A percentile compares a stretch with the other conserved stretches of the same genome.
Evolutionary conservation across 1,140 invertebrate species (phyloP).

Genomic region (Papilio aristodemus): DNA sequence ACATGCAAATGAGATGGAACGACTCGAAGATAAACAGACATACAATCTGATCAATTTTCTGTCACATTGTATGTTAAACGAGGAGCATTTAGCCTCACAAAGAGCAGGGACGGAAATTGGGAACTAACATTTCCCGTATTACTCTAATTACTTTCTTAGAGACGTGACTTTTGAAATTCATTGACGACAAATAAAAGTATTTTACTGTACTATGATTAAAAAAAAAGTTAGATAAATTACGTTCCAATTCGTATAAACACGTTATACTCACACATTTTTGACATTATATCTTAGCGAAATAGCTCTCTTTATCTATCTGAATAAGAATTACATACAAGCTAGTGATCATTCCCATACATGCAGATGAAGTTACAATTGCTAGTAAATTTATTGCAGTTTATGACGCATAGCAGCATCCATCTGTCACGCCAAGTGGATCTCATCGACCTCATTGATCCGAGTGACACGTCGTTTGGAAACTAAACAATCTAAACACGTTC

Average conservation of each 20-base stretch:
- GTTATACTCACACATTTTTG: no score
- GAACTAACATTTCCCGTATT: constrained; percentile 30
- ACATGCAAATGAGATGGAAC: constrained; percentile 41
- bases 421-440: not conserved
- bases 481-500: constrained; percentile 9
- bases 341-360: no score
- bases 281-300: no score
- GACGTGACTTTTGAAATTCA: constrained; percentile 14
- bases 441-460: not conserved
- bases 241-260: no score
- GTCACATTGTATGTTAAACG: constrained; percentile 45
- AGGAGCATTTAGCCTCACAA: constrained; percentile 36
- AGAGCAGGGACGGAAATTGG: constrained; percentile 40
- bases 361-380: not conserved
- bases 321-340: no score
- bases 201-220: no score
- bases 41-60: constrained; percentile 38
- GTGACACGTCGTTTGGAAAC: not conserved
- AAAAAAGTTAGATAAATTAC: no score
- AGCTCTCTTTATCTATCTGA: no score
- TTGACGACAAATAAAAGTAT: not conserved
- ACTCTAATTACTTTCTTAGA: constrained; percentile 5
- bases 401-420: not conserved
- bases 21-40: constrained; percentile 24
- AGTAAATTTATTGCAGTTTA: not conserved